These are phyloP conservation scores for Lepidurus arcticus DNA, from an alignment of 1,140 invertebrate species.

Conservation along the genomic window DNA sequence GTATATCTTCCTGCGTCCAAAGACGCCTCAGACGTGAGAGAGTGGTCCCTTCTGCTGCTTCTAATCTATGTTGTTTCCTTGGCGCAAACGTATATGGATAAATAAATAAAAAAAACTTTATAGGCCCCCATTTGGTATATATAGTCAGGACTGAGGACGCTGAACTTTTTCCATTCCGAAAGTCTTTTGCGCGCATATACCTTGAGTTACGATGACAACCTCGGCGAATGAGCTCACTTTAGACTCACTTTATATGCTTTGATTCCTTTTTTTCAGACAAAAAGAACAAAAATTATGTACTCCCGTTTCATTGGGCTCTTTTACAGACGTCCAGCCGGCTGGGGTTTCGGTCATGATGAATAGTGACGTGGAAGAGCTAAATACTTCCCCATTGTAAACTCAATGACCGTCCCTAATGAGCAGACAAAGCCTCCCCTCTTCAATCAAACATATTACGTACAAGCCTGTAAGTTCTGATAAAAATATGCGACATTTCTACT, in stretches of 20 bases:
- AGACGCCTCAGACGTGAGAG: neutral
- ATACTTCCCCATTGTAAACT: neutral
- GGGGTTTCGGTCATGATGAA: neutral
- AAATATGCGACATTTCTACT: too few relatives aligned
- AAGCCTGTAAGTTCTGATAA: neutral
- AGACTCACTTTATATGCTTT: neutral
- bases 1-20: neutral
- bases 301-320: neutral
- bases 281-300: neutral
- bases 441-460: slow-evolving; percentile 8
- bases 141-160: neutral
- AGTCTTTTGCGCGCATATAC: neutral
- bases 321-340: neutral
- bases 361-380: neutral
- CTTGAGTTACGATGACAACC: neutral
- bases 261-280: neutral
- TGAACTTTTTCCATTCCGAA: neutral
- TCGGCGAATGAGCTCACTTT: neutral
- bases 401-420: slow-evolving; percentile 8
- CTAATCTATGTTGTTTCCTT: neutral
- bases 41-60: neutral
- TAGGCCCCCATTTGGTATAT: neutral
- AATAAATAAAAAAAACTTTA: slow-evolving; percentile 3
- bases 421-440: neutral
- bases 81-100: neutral